These are phyloP conservation scores for Seriola rivoliana DNA, from an alignment of 2,113 vertebrate genomes.

Conservation along the genomic window DNA sequence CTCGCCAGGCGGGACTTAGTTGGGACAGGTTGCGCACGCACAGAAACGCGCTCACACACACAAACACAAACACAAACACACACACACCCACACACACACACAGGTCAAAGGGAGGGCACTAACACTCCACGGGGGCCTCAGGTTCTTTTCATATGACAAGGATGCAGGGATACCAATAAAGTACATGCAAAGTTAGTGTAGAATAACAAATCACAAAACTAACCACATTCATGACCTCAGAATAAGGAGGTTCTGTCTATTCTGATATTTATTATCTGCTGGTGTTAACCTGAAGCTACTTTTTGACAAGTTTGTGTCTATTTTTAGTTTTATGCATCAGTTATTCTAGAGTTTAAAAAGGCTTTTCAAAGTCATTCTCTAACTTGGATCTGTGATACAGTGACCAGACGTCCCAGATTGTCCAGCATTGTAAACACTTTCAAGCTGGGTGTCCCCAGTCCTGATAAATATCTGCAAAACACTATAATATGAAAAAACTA, in stretches of 20 bases:
- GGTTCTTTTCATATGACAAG: conserved; percentile 28
- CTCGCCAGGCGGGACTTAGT: conserved; percentile 58
- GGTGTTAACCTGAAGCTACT: neutral
- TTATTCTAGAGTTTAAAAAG: neutral
- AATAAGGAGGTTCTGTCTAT: neutral
- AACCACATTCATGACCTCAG: neutral
- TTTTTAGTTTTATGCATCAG: neutral
- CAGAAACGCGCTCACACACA: conserved; percentile 1
- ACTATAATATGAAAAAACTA: no score
- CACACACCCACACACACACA: conserved; percentile 18
- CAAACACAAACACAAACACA: conserved; percentile 11
- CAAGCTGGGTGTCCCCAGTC: no score
- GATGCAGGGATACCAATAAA: conserved; percentile 14
- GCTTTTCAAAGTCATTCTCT: neutral
- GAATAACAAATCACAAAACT: neutral
- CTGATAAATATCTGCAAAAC: no score
- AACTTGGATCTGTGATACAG: neutral
- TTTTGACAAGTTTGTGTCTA: neutral
- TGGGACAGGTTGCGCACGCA: conserved; percentile 51
- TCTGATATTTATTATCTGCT: neutral
- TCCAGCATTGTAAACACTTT: no score
- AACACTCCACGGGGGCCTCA: conserved; percentile 28
- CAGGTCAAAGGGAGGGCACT: conserved; percentile 58
- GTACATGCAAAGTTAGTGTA: conserved; percentile 9
- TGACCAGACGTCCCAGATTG: no score